phyloP scores from a whole-genome alignment of 1,140 invertebrate species.

The Drosophila nebulosa region DNA sequence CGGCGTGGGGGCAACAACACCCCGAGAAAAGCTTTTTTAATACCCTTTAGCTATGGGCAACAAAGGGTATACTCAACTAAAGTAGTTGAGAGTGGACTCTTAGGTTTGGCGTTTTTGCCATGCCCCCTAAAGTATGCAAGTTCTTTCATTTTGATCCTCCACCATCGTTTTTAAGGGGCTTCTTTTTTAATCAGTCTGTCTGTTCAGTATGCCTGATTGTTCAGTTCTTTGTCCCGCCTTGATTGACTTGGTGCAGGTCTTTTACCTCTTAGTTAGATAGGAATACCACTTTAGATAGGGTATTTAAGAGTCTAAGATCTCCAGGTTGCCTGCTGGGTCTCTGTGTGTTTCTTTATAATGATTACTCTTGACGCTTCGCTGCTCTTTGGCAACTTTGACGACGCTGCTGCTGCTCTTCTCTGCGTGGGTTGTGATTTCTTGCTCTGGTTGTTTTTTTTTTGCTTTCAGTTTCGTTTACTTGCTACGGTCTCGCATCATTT shows the following conservation, averaged over 20 bases:
- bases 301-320: slow-evolving; percentile 6
- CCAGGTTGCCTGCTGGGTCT: not conserved
- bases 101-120: no score
- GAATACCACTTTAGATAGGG: not conserved
- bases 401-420: slow-evolving; percentile 15
- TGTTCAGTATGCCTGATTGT: no score
- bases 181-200: no score
- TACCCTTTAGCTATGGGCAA: not conserved
- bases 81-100: no score
- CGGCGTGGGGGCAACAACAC: slow-evolving; percentile 1
- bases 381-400: slow-evolving; percentile 9
- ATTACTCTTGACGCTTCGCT: slow-evolving; percentile 54
- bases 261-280: no score
- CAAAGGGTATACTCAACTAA: not conserved
- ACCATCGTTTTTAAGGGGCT: no score
- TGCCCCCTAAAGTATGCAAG: no score
- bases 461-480: slow-evolving; percentile 40
- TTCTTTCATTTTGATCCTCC: no score
- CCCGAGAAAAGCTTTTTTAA: not conserved
- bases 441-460: slow-evolving; percentile 34
- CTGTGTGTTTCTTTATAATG: slow-evolving; percentile 33
- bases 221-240: no score
- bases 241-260: no score
- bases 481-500: slow-evolving; percentile 38
- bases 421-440: slow-evolving; percentile 57